phyloP scores from a whole-genome alignment of 2,888 invertebrate species.

The Nysson spinosus region DNA sequence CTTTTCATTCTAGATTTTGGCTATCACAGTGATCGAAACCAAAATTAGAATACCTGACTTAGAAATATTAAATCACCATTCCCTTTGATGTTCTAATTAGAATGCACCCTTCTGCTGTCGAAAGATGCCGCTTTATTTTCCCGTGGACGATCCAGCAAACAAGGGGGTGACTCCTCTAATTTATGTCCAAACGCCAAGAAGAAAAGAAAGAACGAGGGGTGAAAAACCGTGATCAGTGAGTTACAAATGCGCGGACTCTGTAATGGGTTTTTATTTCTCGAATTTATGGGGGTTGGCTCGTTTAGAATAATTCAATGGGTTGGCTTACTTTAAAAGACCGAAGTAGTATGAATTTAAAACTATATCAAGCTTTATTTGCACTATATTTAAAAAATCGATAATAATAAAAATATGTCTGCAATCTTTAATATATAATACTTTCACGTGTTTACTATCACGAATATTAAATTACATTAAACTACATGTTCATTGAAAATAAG shows the following conservation, averaged over 20 bases:
- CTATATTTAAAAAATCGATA: too few species aligned
- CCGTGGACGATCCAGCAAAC: neutral
- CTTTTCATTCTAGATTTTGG: too few species aligned
- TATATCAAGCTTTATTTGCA: neutral
- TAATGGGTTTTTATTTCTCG: neutral
- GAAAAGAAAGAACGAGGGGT: constrained; percentile 2
- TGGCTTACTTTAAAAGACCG: neutral
- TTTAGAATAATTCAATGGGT: neutral
- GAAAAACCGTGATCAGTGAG: neutral
- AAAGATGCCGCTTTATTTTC: constrained; percentile 3
- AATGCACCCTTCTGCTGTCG: constrained; percentile 4
- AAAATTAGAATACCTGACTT: neutral
- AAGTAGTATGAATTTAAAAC: neutral
- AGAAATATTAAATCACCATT: neutral
- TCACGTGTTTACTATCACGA: too few species aligned
- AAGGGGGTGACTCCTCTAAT: constrained; percentile 7
- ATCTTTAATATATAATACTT: too few species aligned
- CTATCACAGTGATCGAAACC: too few species aligned
- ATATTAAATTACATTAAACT: too few species aligned
- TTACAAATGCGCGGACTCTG: neutral
- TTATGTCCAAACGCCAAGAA: constrained; percentile 2
- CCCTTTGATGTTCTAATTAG: constrained; percentile 23
- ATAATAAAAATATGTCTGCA: too few species aligned
- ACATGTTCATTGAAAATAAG: too few species aligned
- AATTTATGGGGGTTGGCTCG: too few species aligned